Evolutionary conservation across 2,888 invertebrate genomes (phyloP), one percentile per base, ranked within the genome.

Genomic region (Platycheirus albimanus): DNA sequence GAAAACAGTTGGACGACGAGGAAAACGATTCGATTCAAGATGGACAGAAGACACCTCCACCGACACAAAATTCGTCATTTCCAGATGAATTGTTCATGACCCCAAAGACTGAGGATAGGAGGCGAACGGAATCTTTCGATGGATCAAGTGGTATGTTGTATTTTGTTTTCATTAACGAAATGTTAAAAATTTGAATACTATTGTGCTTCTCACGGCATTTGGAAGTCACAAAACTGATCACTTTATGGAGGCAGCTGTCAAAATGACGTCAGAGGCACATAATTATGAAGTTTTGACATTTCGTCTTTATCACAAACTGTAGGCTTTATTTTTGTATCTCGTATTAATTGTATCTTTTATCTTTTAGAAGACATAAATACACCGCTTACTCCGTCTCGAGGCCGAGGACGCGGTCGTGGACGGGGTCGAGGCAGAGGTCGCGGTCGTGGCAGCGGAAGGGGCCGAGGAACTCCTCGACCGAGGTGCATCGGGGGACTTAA

Each of bases 401-500:
- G 89, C 87, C 56, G 88, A 8, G 83, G 84, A 1, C 77, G 85
- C 56, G 80, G 85, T 1, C 86, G 86, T 0, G 88, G 87, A 17
- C 86, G 89, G 28, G 87, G 88, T 2, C 88, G 89, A 63, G 89
- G 89, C 10, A 86, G 90, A 77, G 88, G 89, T 17, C 88, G 90
- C 11, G 89, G 89, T 6, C 87, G 92, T 86, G 86, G 90, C 86
- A 87, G 90, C 81, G 75, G 75, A 10, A 83, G 88, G 87, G 61
- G 85, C 8, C 52, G 52, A 3, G 64, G 86, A 54, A 87, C 88
- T 19, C 86, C 88, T 84, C 88, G 90, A 4, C 89, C 89, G 15
- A 88, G 90, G 20, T 89, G 89, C 77, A 88, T 90, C n/a, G 90
- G 90, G 19, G 89, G 89, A 1, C 86, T 90, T 0, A 89, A 89